Evolutionary conservation across 2,888 invertebrate species (phyloP).

Genomic region (Drosophila kanekoi): DNA sequence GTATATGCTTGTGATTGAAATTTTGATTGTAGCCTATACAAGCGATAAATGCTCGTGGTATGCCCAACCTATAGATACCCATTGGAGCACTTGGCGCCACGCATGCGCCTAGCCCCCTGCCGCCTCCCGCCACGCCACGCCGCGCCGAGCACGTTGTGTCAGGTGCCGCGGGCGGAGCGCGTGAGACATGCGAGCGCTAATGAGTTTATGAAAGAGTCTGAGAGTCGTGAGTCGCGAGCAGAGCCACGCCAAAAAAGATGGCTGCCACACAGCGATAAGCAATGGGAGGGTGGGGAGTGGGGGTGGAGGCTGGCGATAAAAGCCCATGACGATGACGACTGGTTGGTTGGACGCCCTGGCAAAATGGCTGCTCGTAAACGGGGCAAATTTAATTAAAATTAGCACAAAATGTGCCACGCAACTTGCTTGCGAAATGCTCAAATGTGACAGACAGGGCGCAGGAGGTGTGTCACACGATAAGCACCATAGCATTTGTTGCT

Average conservation of each 20-base stretch:
- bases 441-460: not conserved
- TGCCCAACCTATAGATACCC: too few relatives aligned
- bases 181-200: constrained; percentile 65
- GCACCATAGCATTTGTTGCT: not conserved
- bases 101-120: not conserved
- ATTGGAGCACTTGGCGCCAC: not conserved
- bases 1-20: too few relatives aligned
- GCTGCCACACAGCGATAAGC: constrained; percentile 31
- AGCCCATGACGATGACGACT: constrained; percentile 57
- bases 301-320: constrained; percentile 51
- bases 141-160: constrained; percentile 9
- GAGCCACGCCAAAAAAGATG: constrained; percentile 30
- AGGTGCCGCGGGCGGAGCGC: constrained; percentile 40
- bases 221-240: not conserved
- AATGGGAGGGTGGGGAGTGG: not conserved
- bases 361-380: constrained; percentile 51
- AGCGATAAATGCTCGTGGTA: too few relatives aligned
- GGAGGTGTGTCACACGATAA: constrained; percentile 37
- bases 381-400: constrained; percentile 59
- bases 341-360: constrained; percentile 29
- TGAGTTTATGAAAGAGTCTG: constrained; percentile 57
- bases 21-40: too few relatives aligned
- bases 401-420: constrained; percentile 27
- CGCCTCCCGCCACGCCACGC: not conserved
- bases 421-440: constrained; percentile 1